Evolutionary conservation across 2,797 vertebrate genomes (phyloP).

Genomic region (Halcyon smyrnensis): DNA sequence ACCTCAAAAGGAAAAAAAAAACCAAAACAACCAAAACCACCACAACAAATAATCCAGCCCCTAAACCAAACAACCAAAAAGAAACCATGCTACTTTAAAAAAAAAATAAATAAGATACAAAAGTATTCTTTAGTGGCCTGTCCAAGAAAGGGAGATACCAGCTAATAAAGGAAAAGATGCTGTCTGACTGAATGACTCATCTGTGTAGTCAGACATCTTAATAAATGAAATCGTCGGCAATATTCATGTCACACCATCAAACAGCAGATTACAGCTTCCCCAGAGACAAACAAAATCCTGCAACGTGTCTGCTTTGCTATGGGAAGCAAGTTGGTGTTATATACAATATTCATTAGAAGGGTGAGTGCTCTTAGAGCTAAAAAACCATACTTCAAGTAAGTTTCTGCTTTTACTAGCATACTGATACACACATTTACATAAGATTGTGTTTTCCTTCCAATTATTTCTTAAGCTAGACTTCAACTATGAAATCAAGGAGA

Average conservation of each 20-base stretch:
- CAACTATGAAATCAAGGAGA: background rate
- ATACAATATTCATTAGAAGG: background rate
- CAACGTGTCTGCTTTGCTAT: background rate
- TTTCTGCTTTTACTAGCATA: background rate
- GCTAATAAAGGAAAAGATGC: background rate
- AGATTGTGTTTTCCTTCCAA: background rate
- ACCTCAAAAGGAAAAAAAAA: background rate
- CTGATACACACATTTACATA: background rate
- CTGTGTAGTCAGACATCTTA: background rate
- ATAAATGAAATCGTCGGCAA: background rate
- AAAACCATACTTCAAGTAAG: background rate
- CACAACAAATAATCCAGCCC: background rate
- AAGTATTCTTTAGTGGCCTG: background rate
- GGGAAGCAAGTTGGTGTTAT: background rate
- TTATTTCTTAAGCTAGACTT: background rate
- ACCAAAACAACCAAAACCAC: background rate
- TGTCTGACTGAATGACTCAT: background rate
- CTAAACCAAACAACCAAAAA: background rate
- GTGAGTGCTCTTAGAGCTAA: background rate
- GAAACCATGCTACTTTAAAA: background rate
- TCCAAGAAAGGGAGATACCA: background rate
- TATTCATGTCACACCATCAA: background rate
- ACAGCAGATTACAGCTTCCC: background rate
- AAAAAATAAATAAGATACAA: background rate
- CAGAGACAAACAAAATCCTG: background rate